Evolutionary conservation across 2,888 invertebrate genomes (phyloP), one percentile per base, ranked within the genome.

Genomic region (Caenorhabditis virilis): DNA sequence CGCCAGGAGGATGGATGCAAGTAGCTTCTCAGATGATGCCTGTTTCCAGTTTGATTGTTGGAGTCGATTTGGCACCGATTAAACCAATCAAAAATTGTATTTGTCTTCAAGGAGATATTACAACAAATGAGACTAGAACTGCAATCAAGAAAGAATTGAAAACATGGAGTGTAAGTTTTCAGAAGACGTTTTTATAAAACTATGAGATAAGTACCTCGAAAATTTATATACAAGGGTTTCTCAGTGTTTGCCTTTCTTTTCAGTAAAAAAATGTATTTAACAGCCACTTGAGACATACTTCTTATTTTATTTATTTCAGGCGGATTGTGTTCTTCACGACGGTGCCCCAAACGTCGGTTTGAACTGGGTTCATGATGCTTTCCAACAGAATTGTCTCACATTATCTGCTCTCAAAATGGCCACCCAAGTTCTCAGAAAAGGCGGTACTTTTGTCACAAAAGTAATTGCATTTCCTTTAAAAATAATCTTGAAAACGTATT

Each of bases 11-110:
- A 78, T 82, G 82, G 82, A 78, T 97, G 90, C 98, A 88, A 80
- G 97, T 98, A 52, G 97, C 95, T 46, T 90, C 91, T 79, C 91
- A 98, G 84, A 92, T 94, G 84, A 95, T 97, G 93, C 97, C 98
- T 0, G 78, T 82, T n/a, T 79, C 79, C 45, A 80, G 79, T 30
- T 58, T 82, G 46, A 72, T 79, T 52, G 76, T 82, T 48, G 82
- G 95, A 53, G 91, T 99, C 30, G 98, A 99, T 88, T 88, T 99
- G 83, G 95, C 90, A 78, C 93, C 95, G 0, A 98, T 98, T 70
- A 90, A 90, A 79, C 87, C 91, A 0, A 90, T 99, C 49, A 90
- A 91, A 0, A 94, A 94, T 20, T 93, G 93, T 78, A 91, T 93
- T 49, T 89, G 91, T 43, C 85, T 98, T 6, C 89, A 90, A 27